Percentiles rank a stretch among this genome's conserved stretches.
Evolutionary conservation across 2,113 vertebrate species (phyloP).

Genomic region (Zosterops japonicus): DNA sequence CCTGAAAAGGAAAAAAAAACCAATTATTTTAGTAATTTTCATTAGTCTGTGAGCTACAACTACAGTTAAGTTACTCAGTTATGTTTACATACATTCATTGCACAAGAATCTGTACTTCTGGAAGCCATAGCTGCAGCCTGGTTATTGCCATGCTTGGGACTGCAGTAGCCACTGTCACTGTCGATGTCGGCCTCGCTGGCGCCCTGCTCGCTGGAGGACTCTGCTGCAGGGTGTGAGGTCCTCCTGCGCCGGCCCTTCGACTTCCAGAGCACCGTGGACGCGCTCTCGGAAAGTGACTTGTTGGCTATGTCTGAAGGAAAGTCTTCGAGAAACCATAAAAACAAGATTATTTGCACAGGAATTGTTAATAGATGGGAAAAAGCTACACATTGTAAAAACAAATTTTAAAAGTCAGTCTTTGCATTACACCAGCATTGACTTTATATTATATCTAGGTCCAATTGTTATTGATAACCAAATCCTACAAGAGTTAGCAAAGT

Average conservation of each 20-base stretch:
- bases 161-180: slow-evolving; percentile 97
- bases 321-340: slow-evolving; percentile 74
- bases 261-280: slow-evolving; percentile 85
- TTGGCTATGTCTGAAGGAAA: slow-evolving; percentile 89
- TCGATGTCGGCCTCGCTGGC: slow-evolving; percentile 95
- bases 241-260: slow-evolving; percentile 84
- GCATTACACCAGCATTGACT: neutral
- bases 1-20: slow-evolving; percentile 68
- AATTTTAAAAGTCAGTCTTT: neutral
- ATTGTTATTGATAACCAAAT: neutral
- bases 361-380: neutral
- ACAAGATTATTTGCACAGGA: neutral
- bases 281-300: slow-evolving; percentile 83
- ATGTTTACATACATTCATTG: slow-evolving; percentile 66
- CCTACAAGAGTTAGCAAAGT: neutral
- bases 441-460: neutral
- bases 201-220: slow-evolving; percentile 89
- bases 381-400: neutral
- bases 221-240: slow-evolving; percentile 83
- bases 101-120: slow-evolving; percentile 72
- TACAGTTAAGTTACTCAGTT: neutral
- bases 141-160: slow-evolving; percentile 89
- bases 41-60: neutral
- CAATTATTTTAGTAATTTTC: neutral
- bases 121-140: slow-evolving; percentile 72